Base-by-base conservation (phyloP, 2,797 vertebrate species). In the Rhyacichthys aspro region DNA sequence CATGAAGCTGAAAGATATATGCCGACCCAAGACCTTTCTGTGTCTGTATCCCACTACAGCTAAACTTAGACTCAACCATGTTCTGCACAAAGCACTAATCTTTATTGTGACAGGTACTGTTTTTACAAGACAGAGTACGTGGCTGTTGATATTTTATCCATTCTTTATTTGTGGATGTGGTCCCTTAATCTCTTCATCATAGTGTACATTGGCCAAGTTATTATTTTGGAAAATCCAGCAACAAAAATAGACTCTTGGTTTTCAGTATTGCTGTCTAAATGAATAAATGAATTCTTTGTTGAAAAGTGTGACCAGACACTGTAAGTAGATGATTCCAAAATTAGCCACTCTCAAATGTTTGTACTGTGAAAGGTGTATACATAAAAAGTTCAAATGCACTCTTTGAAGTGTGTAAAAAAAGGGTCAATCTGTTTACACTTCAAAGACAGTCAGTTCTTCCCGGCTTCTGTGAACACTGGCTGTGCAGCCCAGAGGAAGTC, bases 341-440 rank as follows among this genome's bases (percentile, higher is more conserved):
- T 70, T 2, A 56, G 48, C 59, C 55, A 32, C n/a, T 36, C 23
- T 18, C 18, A 66, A 77, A 66, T 70, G 57, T 79, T 74, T 74
- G 62, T 47, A 52, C 50, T 69, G 54, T 77, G 64, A 76, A 83
- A 88, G 33, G 64, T 74, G 74, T 77, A 62, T 71, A 80, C 65
- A 84, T 63, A 72, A 84, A 84, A 79, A 86, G 78, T 83, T 86
- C 83, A 86, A 75, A 84, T 84, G 57, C 48, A 28, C 36, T 70
- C 75, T 90, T 91, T 91, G 88, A 91, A 90, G 88, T 80, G 55
- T 52, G 81, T 23, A 58, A 63, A 86, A 85, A 74, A 85, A 79
- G 79, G 37, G 63, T 70, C 80, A 76, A 70, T 77, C 72, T 80
- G 65, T 85, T 88, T 86, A 76, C 76, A 86, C 78, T 88, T 90